Evolutionary conservation across 2,888 invertebrate genomes (phyloP).

Genomic region (Notodonta ziczac): DNA sequence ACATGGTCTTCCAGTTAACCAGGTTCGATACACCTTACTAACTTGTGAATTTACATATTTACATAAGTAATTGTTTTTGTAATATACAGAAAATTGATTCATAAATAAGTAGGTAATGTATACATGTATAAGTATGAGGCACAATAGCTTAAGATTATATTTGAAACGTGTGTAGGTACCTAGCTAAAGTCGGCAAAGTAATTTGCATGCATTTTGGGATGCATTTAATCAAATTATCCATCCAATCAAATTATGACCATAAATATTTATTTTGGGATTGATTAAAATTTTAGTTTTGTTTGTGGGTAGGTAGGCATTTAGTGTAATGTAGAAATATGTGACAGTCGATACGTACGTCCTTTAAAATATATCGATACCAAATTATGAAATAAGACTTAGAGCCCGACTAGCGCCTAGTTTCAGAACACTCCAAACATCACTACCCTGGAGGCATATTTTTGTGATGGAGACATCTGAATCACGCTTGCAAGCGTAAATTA

Average conservation of each 20-base stretch:
- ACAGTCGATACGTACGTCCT: conserved; percentile 34
- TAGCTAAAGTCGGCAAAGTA: not conserved
- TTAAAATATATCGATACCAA: conserved; percentile 32
- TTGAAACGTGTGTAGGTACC: not conserved
- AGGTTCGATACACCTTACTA: conserved; percentile 41
- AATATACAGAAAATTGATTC: conserved; percentile 7
- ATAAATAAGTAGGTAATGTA: conserved; percentile 9
- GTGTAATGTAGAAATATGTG: conserved; percentile 14
- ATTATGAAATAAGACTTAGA: conserved; percentile 59
- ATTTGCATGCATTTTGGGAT: conserved; percentile 4
- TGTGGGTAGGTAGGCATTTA: not conserved
- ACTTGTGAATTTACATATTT: conserved; percentile 57
- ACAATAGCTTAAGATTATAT: conserved; percentile 1
- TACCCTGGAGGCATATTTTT: conserved; percentile 6
- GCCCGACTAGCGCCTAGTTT: conserved; percentile 56
- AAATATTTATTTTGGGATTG: conserved; percentile 1
- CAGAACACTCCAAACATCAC: conserved; percentile 28
- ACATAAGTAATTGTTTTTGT: conserved; percentile 37
- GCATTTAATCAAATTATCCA: conserved; percentile 8
- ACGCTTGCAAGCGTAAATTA: conserved; percentile 17
- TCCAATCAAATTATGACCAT: not conserved
- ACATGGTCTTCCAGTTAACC: conserved; percentile 24
- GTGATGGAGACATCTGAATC: conserved; percentile 32
- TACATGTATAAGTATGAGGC: conserved; percentile 11
- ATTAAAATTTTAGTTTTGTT: conserved; percentile 7